Conservation (phyloP, 1,140 invertebrate species). For the Drosophila tristis region DNA sequence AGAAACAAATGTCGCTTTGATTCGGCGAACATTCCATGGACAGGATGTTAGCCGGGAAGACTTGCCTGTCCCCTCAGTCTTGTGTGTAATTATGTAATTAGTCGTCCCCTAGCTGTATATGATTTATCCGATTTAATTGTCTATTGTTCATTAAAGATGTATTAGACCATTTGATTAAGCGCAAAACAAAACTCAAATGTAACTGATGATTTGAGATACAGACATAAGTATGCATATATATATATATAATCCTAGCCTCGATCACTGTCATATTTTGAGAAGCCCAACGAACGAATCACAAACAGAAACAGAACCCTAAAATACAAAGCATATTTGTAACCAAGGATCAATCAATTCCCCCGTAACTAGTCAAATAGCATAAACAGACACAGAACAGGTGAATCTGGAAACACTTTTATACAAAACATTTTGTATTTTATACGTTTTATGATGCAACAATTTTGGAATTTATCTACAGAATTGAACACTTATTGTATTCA, state of each 20-base stretch:
- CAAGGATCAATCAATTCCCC: constrained; percentile 1
- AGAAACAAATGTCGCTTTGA: too few species aligned
- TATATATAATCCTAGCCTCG: background rate
- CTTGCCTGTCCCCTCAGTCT: too few species aligned
- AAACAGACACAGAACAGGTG: constrained; percentile 7
- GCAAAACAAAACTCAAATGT: constrained; percentile 12
- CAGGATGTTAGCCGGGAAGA: too few species aligned
- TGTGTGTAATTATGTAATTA: constrained; percentile 4
- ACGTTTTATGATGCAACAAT: constrained; percentile 11
- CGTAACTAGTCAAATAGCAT: background rate
- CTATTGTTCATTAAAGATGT: constrained; percentile 7
- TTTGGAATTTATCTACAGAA: background rate
- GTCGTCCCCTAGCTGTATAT: constrained; percentile 8
- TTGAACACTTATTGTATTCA: too few species aligned
- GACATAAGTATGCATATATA: constrained; percentile 1
- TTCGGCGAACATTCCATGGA: too few species aligned
- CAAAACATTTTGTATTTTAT: constrained; percentile 21
- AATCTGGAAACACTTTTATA: constrained; percentile 24
- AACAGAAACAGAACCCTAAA: too few species aligned
- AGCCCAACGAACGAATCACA: constrained; percentile 21
- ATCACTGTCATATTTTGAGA: background rate
- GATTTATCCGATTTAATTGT: constrained; percentile 10
- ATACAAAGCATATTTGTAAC: background rate
- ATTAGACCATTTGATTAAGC: constrained; percentile 22
- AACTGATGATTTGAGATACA: constrained; percentile 21